A percentile compares a stretch with the other conserved stretches of the same genome.
phyloP scores from a whole-genome alignment of 2,888 invertebrate species.

The Dexiosoma caninum region DNA sequence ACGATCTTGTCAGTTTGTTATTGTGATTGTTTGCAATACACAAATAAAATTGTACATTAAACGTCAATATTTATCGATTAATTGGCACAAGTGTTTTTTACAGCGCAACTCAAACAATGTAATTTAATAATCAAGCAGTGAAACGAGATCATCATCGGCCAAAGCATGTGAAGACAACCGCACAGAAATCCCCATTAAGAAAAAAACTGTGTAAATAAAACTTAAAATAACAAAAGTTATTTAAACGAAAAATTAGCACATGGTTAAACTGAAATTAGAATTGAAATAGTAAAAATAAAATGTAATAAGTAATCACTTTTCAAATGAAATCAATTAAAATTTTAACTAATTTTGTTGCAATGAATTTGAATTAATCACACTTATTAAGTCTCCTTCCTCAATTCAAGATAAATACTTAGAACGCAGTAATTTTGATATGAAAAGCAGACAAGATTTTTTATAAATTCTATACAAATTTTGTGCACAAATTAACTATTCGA shows the following conservation, averaged over 20 bases:
- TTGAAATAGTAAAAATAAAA: neutral
- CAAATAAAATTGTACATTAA: neutral
- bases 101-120: neutral
- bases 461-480: too few relatives aligned
- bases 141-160: neutral
- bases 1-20: neutral
- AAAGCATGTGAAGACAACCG: neutral
- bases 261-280: neutral
- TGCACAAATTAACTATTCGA: too few relatives aligned
- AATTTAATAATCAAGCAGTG: neutral
- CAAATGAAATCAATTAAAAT: neutral
- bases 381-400: too few relatives aligned
- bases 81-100: constrained; percentile 15
- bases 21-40: neutral
- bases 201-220: constrained; percentile 20
- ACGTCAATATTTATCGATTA: constrained; percentile 29
- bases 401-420: too few relatives aligned
- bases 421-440: too few relatives aligned
- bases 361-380: too few relatives aligned
- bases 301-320: too few relatives aligned
- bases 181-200: neutral
- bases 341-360: neutral
- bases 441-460: too few relatives aligned
- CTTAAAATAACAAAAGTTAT: neutral
- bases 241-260: neutral